A percentile compares a stretch with the other conserved stretches of the same genome.
These are phyloP conservation scores for Baccha elongata DNA, from an alignment of 2,888 invertebrate genomes.

Conservation along the genomic window DNA sequence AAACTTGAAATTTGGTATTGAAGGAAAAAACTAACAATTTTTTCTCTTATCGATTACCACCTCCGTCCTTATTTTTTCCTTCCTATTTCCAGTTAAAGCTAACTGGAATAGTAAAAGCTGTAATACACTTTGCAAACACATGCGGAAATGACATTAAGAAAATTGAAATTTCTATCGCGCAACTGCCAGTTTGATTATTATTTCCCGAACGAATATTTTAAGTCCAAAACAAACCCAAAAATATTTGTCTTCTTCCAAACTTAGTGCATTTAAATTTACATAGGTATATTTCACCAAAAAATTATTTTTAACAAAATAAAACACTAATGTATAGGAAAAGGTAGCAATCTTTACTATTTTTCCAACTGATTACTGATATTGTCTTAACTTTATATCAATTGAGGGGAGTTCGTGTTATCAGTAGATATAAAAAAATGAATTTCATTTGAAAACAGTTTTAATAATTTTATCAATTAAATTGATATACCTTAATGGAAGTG, in stretches of 20 bases:
- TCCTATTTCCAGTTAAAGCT: conserved; percentile 50
- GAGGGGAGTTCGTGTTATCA: too few species aligned
- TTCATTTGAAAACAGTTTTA: too few species aligned
- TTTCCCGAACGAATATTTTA: background rate
- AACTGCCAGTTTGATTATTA: conserved; percentile 18
- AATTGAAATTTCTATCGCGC: conserved; percentile 21
- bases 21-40: conserved; percentile 47
- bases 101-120: conserved; percentile 45
- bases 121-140: conserved; percentile 8
- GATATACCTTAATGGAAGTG: too few species aligned
- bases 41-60: conserved; percentile 63
- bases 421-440: too few species aligned
- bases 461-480: too few species aligned
- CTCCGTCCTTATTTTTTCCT: conserved; percentile 32
- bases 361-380: background rate
- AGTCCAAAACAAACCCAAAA: conserved; percentile 1
- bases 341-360: background rate
- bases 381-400: background rate
- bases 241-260: background rate
- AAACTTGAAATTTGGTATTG: conserved; percentile 21
- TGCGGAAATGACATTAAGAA: conserved; percentile 57
- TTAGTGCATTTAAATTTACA: too few species aligned
- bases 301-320: background rate
- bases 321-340: background rate
- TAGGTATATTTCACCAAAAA: background rate